Base-by-base conservation (phyloP, 2,888 invertebrate species). In the Poecilobothrus nobilitatus region DNA sequence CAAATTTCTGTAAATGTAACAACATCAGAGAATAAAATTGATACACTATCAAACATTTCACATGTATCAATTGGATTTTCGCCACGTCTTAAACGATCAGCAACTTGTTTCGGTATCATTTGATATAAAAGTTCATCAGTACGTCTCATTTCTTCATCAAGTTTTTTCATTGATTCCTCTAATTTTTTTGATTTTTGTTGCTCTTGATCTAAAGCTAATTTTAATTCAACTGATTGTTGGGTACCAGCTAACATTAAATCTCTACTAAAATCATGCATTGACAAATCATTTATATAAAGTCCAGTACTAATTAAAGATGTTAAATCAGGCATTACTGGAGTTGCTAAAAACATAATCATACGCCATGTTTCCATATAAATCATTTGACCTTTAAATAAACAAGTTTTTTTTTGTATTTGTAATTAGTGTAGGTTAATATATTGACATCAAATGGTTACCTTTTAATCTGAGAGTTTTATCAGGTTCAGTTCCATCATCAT, bases 231-330 rank as follows among this genome's bases (percentile, higher is more conserved):
- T 0, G 96, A 95, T 79, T 98, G 97, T 78, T 98, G 98, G 0
- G 97, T 97, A 41, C 96, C 96, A 41, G 97, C 96, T 76, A 97
- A 84, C 89, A 97, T 95, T 63, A 97, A 84, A 80, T 97, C 97
- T 81, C 94, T 93, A 86, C 97, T 97, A 74, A 97, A 97, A 79
- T 98, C 98, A 78, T 98, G 97, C 92, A 98, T 95, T n/a, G 97
- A 97, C 67, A 98, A 86, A 83, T 98, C 98, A 78, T 98, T 98
- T 79, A 98, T 96, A 79, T 95, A 98, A 0, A 98, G 86, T 0
- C 97, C 97, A 0, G 95, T 93, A 65, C 91, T 91, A 71, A 96
- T 92, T 75, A 98, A 87, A 0, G 94, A 91, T n/a, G 93, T 91
- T 66, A 97, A 84, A 80, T 96, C 95, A 0, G 94, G 93, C 94